These are phyloP conservation scores for Lasioglossum leucozonium DNA, from an alignment of 2,888 invertebrate genomes.

Conservation along the genomic window DNA sequence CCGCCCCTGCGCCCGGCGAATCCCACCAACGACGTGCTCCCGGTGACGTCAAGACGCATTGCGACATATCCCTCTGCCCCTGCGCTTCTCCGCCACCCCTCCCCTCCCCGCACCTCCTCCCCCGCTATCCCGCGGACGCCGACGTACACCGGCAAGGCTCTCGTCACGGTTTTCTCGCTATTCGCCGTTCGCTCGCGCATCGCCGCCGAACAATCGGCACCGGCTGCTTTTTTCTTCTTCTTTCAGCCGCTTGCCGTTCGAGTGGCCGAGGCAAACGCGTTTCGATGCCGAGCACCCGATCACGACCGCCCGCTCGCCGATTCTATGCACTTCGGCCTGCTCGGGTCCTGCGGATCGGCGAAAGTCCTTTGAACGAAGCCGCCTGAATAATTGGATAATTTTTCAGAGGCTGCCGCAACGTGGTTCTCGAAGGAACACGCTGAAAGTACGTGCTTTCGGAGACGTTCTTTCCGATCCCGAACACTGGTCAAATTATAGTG, in stretches of 20 bases:
- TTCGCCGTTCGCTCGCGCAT: constrained; percentile 12
- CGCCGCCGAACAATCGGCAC: constrained; percentile 43
- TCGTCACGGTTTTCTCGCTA: constrained; percentile 17
- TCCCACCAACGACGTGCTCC: constrained; percentile 78
- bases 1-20: constrained; percentile 64
- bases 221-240: not conserved
- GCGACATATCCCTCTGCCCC: constrained; percentile 80
- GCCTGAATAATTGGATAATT: not conserved
- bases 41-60: constrained; percentile 83
- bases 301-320: not conserved
- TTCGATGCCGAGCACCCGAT: not conserved
- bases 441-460: too few relatives aligned
- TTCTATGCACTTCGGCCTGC: not conserved
- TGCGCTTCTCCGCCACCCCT: constrained; percentile 49
- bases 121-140: constrained; percentile 14
- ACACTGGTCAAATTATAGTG: too few relatives aligned
- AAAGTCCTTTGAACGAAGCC: not conserved
- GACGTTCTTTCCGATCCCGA: too few relatives aligned
- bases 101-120: too few relatives aligned
- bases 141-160: not conserved
- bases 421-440: not conserved
- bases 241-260: constrained; percentile 15
- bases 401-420: not conserved
- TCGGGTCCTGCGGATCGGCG: not conserved
- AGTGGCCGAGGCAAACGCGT: constrained; percentile 11